Base-by-base conservation (phyloP, 2,888 invertebrate species). In the Orthosia gracilis region DNA sequence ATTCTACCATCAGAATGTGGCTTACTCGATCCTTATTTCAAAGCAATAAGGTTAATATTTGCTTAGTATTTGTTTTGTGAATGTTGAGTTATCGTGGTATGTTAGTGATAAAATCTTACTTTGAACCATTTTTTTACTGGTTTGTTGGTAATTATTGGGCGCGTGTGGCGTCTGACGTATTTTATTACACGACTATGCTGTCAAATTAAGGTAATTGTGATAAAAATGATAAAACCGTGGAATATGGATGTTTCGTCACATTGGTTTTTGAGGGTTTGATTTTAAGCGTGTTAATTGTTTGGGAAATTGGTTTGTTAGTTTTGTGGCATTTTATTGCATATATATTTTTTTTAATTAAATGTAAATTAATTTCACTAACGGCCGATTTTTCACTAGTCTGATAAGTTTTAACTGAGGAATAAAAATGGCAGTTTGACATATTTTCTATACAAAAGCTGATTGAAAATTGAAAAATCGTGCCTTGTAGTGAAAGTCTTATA, bases 141-240 rank as follows among this genome's bases (percentile, higher is more conserved):
- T 84, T 85, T 85, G 83, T 83, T 77, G 82, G 85, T 89, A 88
- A 90, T 91, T 89, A 89, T 89, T 82, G 82, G 84, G 85, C 84
- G 84, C 80, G 88, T 87, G 85, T 87, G 89, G 85, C 78, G 85
- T 84, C 83, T 77, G 84, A 85, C 81, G 85, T 85, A 84, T 84
- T 90, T 89, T 88, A 89, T 89, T 89, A 88, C 82, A 79, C 75
- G 69, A 72, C 75, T 76, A 82, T 87, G 85, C 82, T 86, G 86
- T 89, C 89, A 87, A 90, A 89, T 91, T 89, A 89, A 90, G 85
- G 82, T 87, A 86, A 90, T 89, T 86, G 81, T 83, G 87, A 87
- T 86, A 79, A 80, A 81, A 78, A 82, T 87, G 82, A 85, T 82
- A 87, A 87, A 84, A 71, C 78, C 70, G 67, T 86, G 57, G 66